Evolutionary conservation across 1,140 invertebrate species (phyloP).

Genomic region (Akabosia matsudoensis): DNA sequence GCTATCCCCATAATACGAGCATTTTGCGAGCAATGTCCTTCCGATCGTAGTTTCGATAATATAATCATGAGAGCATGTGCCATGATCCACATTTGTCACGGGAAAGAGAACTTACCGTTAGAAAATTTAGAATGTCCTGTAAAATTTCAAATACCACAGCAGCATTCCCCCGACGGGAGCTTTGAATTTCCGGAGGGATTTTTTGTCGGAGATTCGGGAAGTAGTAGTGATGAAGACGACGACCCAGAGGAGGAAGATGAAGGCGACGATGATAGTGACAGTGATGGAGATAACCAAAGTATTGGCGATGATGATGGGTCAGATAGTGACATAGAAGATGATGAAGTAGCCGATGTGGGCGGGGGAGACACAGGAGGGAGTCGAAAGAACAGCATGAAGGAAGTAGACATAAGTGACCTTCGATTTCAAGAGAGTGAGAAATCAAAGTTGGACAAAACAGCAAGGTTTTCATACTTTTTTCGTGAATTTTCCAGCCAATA

Average conservation of each 20-base stretch:
- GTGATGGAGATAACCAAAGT: slow-evolving; percentile 28
- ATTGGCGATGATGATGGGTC: slow-evolving; percentile 32
- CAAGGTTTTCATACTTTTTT: slow-evolving; percentile 36
- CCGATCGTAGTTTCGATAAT: slow-evolving; percentile 63
- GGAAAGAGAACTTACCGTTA: slow-evolving; percentile 63
- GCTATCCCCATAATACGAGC: slow-evolving; percentile 61
- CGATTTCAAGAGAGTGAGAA: neutral
- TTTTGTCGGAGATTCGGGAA: slow-evolving; percentile 39
- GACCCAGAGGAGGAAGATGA: slow-evolving; percentile 41
- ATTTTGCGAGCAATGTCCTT: slow-evolving; percentile 63
- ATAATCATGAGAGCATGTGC: slow-evolving; percentile 61
- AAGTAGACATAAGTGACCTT: neutral
- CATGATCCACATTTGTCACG: slow-evolving; percentile 63
- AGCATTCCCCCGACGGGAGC: slow-evolving; percentile 5
- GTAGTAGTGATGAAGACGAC: slow-evolving; percentile 45
- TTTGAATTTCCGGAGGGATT: slow-evolving; percentile 20
- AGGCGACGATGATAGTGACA: slow-evolving; percentile 45
- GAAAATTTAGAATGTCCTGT: slow-evolving; percentile 55
- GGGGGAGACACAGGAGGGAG: neutral
- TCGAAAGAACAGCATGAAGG: neutral
- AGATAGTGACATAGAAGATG: neutral
- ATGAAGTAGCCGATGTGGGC: neutral
- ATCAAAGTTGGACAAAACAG: slow-evolving; percentile 23
- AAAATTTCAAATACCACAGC: slow-evolving; percentile 53
- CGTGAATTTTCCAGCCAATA: slow-evolving; percentile 20